These are phyloP conservation scores for Cotesia chilonis DNA, from an alignment of 1,140 invertebrate species.

Conservation along the genomic window DNA sequence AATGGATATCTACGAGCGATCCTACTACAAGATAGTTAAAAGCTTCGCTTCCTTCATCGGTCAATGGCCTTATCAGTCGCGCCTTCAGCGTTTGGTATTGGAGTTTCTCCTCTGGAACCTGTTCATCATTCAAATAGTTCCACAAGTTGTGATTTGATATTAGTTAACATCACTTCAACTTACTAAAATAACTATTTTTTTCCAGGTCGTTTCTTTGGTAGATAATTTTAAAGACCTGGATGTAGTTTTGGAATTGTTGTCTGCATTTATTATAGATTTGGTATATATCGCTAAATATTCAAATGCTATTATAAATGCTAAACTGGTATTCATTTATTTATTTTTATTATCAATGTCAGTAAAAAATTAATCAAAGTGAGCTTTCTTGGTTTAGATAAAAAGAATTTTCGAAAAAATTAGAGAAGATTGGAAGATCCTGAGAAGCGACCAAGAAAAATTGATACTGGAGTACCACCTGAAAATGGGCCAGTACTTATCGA, in stretches of 20 bases:
- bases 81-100: background rate
- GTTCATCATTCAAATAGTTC: background rate
- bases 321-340: background rate
- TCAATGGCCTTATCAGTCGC: constrained; percentile 27
- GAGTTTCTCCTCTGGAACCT: background rate
- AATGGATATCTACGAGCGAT: constrained; percentile 2
- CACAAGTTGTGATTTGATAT: background rate
- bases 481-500: background rate
- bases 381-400: background rate
- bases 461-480: background rate
- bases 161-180: background rate
- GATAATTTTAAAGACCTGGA: background rate
- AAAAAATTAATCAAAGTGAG: no score
- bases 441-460: background rate
- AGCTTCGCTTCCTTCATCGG: constrained; percentile 1
- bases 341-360: no score
- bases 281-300: background rate
- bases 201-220: background rate
- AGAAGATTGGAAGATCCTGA: background rate
- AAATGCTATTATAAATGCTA: background rate
- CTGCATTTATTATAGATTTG: background rate
- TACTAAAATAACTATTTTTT: background rate
- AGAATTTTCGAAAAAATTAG: background rate
- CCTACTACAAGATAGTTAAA: constrained; percentile 27
- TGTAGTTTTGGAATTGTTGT: background rate